These are phyloP conservation scores for Rhingia rostrata DNA, from an alignment of 2,888 invertebrate species.

Conservation along the genomic window DNA sequence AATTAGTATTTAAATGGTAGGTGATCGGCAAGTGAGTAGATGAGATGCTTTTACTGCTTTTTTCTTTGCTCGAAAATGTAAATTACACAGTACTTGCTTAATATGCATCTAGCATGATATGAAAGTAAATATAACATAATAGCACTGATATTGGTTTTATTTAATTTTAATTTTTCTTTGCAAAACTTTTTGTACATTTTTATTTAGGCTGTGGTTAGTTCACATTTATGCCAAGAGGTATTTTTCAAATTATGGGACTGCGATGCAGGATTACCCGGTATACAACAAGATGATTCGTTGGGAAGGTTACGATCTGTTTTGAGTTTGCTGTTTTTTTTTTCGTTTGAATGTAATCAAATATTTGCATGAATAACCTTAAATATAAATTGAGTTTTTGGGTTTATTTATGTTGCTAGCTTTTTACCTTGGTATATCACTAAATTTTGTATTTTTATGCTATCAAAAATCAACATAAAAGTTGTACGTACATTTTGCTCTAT, in stretches of 20 bases:
- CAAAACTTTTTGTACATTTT: conserved; percentile 75
- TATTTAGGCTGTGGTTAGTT: conserved; percentile 89
- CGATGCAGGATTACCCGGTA: conserved; percentile 91
- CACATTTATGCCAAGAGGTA: conserved; percentile 89
- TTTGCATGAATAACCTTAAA: conserved; percentile 2
- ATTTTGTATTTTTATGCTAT: neutral
- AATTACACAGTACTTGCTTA: neutral
- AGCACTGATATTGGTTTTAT: conserved; percentile 25
- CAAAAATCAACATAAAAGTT: conserved; percentile 4
- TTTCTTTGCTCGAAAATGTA: neutral
- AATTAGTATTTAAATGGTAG: conserved; percentile 57
- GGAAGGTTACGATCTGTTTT: conserved; percentile 86
- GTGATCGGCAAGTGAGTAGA: conserved; percentile 58
- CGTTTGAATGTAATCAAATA: conserved; percentile 19
- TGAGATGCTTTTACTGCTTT: conserved; percentile 20
- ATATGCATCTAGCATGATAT: neutral
- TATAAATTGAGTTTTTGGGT: neutral
- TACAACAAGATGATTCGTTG: conserved; percentile 91
- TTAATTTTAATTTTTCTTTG: conserved; percentile 42
- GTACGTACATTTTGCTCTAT: conserved; percentile 59
- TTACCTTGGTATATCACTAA: conserved; percentile 9
- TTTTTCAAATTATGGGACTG: conserved; percentile 92
- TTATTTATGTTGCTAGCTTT: conserved; percentile 17
- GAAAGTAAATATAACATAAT: conserved; percentile 9
- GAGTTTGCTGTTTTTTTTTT: conserved; percentile 62